These are phyloP conservation scores for Myrmecophaga tridactyla DNA, from an alignment of 2,113 vertebrate species.

Conservation along the genomic window DNA sequence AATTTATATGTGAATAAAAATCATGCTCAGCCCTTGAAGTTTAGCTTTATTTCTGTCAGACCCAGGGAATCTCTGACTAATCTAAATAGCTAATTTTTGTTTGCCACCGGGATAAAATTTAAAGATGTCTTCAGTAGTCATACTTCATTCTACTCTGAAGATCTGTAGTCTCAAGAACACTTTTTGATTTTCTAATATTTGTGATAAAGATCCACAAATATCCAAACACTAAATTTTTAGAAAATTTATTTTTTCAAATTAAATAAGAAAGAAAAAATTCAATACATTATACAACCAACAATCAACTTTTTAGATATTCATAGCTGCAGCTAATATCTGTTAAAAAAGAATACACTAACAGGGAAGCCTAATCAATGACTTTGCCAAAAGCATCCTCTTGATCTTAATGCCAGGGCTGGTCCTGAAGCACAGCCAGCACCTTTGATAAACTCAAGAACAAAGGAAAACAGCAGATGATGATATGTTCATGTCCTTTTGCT, in stretches of 20 bases:
- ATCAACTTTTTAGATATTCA: not conserved
- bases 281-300: not conserved
- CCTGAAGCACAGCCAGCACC: not conserved
- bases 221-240: not conserved
- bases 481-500: not conserved
- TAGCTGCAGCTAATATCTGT: not conserved
- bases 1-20: slow-evolving; percentile 3
- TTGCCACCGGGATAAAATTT: not conserved
- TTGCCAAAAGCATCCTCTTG: not conserved
- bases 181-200: not conserved
- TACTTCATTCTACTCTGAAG: not conserved
- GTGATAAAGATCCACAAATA: not conserved
- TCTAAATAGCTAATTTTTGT: not conserved
- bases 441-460: not conserved
- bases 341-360: not conserved
- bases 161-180: not conserved
- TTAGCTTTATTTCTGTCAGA: not conserved
- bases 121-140: not conserved
- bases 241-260: slow-evolving; percentile 6
- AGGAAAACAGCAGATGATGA: not conserved
- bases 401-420: not conserved
- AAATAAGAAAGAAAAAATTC: not conserved
- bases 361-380: not conserved
- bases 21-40: not conserved
- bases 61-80: not conserved